Evolutionary conservation across 2,888 invertebrate species (phyloP).

Genomic region (Andrena praecox): DNA sequence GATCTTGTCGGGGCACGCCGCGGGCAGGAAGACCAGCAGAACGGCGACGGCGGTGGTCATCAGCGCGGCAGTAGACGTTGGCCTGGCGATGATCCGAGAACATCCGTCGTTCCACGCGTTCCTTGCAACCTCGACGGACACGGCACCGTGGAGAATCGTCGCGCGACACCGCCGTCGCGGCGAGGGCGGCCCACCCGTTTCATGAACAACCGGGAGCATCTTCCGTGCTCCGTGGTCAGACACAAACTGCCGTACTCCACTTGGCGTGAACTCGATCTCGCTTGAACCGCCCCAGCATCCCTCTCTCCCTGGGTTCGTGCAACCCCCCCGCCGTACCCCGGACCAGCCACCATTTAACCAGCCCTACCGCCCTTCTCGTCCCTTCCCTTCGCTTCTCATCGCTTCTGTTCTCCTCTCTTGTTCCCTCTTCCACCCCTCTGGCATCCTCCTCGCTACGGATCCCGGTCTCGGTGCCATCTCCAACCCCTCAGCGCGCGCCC

Average conservation of each 20-base stretch:
- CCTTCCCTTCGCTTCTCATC: constrained; percentile 26
- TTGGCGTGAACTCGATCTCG: constrained; percentile 79
- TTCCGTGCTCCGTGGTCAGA: constrained; percentile 83
- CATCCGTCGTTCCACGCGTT: constrained; percentile 37
- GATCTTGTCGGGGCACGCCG: constrained; percentile 76
- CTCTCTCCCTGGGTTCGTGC: constrained; percentile 59
- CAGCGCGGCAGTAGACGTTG: constrained; percentile 57
- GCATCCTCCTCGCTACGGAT: constrained; percentile 55
- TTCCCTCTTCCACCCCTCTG: constrained; percentile 31
- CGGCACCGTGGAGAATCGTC: constrained; percentile 62
- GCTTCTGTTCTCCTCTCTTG: constrained; percentile 26
- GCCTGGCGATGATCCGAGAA: constrained; percentile 52
- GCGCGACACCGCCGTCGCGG: constrained; percentile 69
- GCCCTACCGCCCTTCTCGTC: constrained; percentile 37
- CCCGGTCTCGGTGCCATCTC: constrained; percentile 61
- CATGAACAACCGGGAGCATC: constrained; percentile 81
- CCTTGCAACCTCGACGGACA: constrained; percentile 42
- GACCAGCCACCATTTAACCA: constrained; percentile 50
- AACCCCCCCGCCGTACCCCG: constrained; percentile 15
- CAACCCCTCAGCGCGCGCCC: constrained; percentile 53
- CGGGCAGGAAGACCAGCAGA: constrained; percentile 70
- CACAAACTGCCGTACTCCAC: constrained; percentile 82
- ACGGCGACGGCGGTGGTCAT: constrained; percentile 65
- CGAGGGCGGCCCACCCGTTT: constrained; percentile 75
- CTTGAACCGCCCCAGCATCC: constrained; percentile 79